These are phyloP conservation scores for Anastrepha obliqua DNA, from an alignment of 1,140 invertebrate genomes.

Conservation along the genomic window DNA sequence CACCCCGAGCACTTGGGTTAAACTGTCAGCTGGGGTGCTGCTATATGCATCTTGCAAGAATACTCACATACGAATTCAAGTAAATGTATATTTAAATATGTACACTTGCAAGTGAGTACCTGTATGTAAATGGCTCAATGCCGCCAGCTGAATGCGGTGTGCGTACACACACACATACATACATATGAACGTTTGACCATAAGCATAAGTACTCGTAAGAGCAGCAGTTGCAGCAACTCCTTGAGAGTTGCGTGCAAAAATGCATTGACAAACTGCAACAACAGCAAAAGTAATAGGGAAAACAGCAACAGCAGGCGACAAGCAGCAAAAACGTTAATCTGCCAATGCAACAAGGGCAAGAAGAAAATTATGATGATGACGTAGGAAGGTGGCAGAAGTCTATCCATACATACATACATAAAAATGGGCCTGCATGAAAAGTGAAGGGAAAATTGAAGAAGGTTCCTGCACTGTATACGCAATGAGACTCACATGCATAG, in stretches of 20 bases:
- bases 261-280: slow-evolving; percentile 1
- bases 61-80: background rate
- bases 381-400: background rate
- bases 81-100: background rate
- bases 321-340: slow-evolving; percentile 39
- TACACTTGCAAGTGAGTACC: background rate
- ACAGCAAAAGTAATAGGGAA: background rate
- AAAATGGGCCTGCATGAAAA: background rate
- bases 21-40: no score
- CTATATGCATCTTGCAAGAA: no score
- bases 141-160: background rate
- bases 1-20: no score
- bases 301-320: background rate
- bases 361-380: background rate
- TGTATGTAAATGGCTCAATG: background rate
- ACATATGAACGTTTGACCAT: background rate
- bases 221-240: slow-evolving; percentile 16
- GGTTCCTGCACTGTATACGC: background rate
- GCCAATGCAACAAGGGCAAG: background rate
- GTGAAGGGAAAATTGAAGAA: slow-evolving; percentile 24
- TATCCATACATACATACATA: background rate
- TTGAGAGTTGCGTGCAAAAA: slow-evolving; percentile 50
- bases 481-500: background rate
- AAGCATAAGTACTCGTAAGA: background rate
- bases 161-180: background rate